Evolutionary conservation across 2,888 invertebrate genomes (phyloP).

Genomic region (Orthosia gothica): DNA sequence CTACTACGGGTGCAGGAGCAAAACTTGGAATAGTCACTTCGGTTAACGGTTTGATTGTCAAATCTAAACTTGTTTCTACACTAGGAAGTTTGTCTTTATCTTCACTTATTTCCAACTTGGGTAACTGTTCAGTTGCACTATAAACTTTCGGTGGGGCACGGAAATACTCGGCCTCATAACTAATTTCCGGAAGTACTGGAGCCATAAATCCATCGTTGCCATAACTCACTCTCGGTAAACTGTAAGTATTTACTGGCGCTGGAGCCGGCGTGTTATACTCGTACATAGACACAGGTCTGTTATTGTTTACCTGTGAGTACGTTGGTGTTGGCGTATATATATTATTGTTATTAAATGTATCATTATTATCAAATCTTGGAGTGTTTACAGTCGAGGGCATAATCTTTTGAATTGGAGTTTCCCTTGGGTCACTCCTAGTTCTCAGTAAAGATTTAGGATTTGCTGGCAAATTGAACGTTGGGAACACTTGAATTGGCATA

Average conservation of each 20-base stretch:
- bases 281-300: conserved; percentile 76
- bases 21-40: conserved; percentile 47
- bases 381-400: conserved; percentile 72
- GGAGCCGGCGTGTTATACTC: conserved; percentile 72
- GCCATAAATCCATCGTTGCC: conserved; percentile 71
- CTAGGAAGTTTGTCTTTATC: conserved; percentile 49
- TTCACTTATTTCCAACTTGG: conserved; percentile 49
- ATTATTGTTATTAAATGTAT: conserved; percentile 74
- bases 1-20: neutral
- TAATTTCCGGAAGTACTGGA: conserved; percentile 77
- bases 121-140: conserved; percentile 59
- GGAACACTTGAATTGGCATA: conserved; percentile 90
- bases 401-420: conserved; percentile 69
- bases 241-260: conserved; percentile 63
- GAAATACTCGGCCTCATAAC: conserved; percentile 81
- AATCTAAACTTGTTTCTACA: conserved; percentile 58
- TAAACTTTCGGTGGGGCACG: conserved; percentile 67
- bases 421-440: conserved; percentile 83
- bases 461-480: conserved; percentile 93
- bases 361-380: conserved; percentile 64
- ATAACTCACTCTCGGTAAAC: conserved; percentile 71
- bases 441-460: conserved; percentile 92
- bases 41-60: conserved; percentile 58
- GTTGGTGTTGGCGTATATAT: conserved; percentile 66
- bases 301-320: conserved; percentile 75